Conservation (phyloP, 1,140 invertebrate genomes). For the Euglossa dilemma region DNA sequence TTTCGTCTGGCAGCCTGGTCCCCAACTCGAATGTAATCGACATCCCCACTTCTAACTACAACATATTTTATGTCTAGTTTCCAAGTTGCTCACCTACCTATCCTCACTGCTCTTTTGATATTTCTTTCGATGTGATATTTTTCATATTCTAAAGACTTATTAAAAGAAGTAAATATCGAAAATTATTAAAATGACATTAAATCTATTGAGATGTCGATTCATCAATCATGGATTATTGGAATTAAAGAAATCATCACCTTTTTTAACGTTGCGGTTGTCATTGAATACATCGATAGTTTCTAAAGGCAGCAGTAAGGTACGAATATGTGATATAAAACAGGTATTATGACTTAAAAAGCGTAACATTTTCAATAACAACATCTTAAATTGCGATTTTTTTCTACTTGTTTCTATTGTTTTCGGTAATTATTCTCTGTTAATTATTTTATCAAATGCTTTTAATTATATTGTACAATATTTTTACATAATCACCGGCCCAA, state of each 20-base stretch:
- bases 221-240: constrained; percentile 53
- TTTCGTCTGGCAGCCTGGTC: too few species aligned
- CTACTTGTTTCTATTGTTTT: background rate
- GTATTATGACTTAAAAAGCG: constrained; percentile 10
- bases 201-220: constrained; percentile 59
- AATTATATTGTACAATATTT: constrained; percentile 13
- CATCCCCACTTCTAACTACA: background rate
- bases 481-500: constrained; percentile 51
- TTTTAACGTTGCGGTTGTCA: constrained; percentile 55
- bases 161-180: constrained; percentile 3
- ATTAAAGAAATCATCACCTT: constrained; percentile 60
- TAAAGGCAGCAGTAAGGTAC: constrained; percentile 56
- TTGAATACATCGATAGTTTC: constrained; percentile 47
- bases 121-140: background rate
- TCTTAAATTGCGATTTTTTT: background rate
- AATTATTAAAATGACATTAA: constrained; percentile 64
- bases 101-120: background rate
- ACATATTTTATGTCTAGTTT: constrained; percentile 12
- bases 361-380: background rate
- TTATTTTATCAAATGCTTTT: constrained; percentile 8
- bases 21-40: background rate
- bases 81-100: background rate
- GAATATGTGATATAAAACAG: constrained; percentile 21
- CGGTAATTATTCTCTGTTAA: background rate
- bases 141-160: background rate